Conservation (phyloP, 2,113 vertebrate genomes). For the Meles meles region DNA sequence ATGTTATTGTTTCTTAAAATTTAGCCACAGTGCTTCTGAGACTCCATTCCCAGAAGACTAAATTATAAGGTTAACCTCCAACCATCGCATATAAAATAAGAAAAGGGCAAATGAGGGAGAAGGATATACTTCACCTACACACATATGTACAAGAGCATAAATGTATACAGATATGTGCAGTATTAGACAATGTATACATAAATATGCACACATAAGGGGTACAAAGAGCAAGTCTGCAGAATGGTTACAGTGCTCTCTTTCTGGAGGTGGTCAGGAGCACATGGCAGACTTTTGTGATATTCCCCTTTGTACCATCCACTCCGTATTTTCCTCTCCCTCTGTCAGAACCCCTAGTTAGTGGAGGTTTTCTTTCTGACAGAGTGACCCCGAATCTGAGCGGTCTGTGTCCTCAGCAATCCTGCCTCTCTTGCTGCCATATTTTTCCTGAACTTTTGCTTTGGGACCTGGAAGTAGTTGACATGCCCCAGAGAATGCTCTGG, state of each 20-base stretch:
- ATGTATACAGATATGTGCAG: background rate
- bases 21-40: background rate
- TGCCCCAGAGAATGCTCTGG: background rate
- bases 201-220: background rate
- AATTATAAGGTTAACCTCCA: background rate
- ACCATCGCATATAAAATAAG: background rate
- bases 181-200: background rate
- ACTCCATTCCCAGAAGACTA: background rate
- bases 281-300: background rate
- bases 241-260: fast-evolving
- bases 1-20: background rate
- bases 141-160: background rate
- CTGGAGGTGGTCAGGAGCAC: background rate
- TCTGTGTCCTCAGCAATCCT: background rate
- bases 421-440: background rate
- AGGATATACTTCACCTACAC: background rate
- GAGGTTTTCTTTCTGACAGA: background rate
- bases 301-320: background rate
- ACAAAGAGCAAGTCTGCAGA: background rate
- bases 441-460: background rate
- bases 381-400: background rate
- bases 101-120: background rate
- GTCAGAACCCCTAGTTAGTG: background rate
- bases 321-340: background rate
- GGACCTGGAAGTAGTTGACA: background rate